Percentiles rank a stretch among this genome's conserved stretches.
These are phyloP conservation scores for Heliornis fulica DNA, from an alignment of 2,113 vertebrate genomes.

Conservation along the genomic window DNA sequence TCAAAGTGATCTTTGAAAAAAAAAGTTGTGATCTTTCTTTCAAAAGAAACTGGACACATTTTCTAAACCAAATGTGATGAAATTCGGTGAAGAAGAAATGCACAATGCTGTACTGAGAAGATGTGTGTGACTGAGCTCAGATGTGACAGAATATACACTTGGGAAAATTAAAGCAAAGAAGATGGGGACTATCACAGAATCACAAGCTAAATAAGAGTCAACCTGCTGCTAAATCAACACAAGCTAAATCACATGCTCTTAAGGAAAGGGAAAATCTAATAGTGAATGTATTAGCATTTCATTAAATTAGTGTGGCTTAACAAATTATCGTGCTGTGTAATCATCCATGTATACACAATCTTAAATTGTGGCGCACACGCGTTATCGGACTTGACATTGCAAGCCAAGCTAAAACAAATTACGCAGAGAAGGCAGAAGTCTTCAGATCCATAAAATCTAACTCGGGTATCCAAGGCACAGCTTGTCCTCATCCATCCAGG, in stretches of 20 bases:
- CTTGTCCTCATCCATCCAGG: not conserved
- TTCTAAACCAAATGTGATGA: not conserved
- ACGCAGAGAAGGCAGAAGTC: not conserved
- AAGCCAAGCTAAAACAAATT: conserved; percentile 20
- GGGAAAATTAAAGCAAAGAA: not conserved
- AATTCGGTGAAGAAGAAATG: not conserved
- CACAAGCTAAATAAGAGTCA: not conserved
- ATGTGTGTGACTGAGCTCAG: not conserved
- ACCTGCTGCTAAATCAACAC: not conserved
- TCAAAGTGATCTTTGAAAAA: not conserved
- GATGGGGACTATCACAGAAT: not conserved
- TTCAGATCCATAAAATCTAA: not conserved
- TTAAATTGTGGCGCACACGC: not conserved
- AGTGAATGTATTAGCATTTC: conserved; percentile 7
- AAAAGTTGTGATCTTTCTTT: too few species aligned
- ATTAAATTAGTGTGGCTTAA: conserved; percentile 47
- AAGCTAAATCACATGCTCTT: not conserved
- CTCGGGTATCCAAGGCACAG: accelerated
- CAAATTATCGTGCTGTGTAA: not conserved
- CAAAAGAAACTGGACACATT: not conserved
- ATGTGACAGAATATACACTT: not conserved
- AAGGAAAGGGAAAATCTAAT: not conserved
- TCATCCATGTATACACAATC: conserved; percentile 4
- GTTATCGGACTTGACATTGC: not conserved
- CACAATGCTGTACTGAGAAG: not conserved